phyloP scores from a whole-genome alignment of 2,113 vertebrate genomes.

The Enhydra lutris region DNA sequence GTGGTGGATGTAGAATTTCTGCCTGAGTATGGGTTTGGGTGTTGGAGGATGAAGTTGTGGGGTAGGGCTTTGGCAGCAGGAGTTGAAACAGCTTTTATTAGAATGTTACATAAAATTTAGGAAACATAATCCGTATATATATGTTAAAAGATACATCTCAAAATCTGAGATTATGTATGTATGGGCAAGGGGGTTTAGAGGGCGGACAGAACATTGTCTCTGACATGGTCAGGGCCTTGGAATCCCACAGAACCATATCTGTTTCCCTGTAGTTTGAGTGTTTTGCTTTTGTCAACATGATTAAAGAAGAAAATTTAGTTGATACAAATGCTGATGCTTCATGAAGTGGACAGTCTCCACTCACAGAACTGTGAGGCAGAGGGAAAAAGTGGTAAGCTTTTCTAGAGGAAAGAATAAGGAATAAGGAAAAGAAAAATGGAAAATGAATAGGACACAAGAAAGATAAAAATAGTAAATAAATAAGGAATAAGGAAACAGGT shows the following conservation, averaged over 20 bases:
- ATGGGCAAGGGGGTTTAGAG: fast-evolving
- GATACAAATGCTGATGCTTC: not conserved
- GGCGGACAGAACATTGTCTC: no score
- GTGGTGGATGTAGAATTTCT: not conserved
- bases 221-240: not conserved
- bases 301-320: not conserved
- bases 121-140: not conserved
- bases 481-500: not conserved
- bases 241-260: not conserved
- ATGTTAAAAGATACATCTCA: not conserved
- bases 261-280: not conserved
- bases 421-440: not conserved
- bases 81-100: not conserved
- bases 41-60: no score
- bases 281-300: not conserved
- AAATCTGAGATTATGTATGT: not conserved
- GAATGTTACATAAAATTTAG: not conserved
- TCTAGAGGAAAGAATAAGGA: not conserved
- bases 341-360: not conserved
- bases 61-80: not conserved
- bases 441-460: not conserved
- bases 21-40: not conserved
- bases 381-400: not conserved
- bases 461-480: not conserved
- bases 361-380: not conserved